Evolutionary conservation across 2,888 invertebrate genomes (phyloP).

Genomic region (Phymatocera aterrima): DNA sequence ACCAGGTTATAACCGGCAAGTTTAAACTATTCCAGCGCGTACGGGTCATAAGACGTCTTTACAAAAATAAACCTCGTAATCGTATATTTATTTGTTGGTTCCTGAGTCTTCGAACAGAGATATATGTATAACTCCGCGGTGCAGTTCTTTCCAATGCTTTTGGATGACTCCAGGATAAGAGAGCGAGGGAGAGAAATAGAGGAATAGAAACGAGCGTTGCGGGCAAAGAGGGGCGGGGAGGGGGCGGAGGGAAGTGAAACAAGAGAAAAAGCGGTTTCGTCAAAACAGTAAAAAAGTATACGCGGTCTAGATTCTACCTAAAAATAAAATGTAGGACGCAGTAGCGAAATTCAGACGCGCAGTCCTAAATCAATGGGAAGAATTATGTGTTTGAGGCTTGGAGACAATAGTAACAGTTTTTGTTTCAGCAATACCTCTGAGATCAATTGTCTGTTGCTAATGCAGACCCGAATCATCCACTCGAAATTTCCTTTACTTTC

Average conservation of each 20-base stretch:
- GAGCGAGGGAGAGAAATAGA: background rate
- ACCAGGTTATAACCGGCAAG: background rate
- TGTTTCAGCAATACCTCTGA: background rate
- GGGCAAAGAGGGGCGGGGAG: no score
- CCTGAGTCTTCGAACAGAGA: constrained; percentile 3
- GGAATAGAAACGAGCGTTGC: no score
- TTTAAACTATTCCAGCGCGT: background rate
- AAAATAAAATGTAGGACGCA: constrained; percentile 42
- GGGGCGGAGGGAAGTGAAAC: background rate
- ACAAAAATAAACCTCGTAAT: constrained; percentile 38
- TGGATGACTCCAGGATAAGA: background rate
- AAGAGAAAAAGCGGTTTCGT: constrained; percentile 6
- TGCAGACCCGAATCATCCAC: constrained; percentile 12
- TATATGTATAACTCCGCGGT: background rate
- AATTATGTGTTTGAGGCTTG: background rate
- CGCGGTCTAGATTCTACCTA: constrained; percentile 40
- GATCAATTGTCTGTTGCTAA: constrained; percentile 11
- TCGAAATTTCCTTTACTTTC: background rate
- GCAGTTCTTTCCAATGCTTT: background rate
- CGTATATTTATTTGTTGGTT: constrained; percentile 38
- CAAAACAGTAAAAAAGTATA: constrained; percentile 43
- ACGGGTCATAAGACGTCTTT: constrained; percentile 11
- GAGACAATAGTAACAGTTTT: background rate
- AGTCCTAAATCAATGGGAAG: constrained; percentile 9
- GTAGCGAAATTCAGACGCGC: constrained; percentile 37